These are phyloP conservation scores for Drosophila kanekoi DNA, from an alignment of 2,888 invertebrate species.

Conservation along the genomic window DNA sequence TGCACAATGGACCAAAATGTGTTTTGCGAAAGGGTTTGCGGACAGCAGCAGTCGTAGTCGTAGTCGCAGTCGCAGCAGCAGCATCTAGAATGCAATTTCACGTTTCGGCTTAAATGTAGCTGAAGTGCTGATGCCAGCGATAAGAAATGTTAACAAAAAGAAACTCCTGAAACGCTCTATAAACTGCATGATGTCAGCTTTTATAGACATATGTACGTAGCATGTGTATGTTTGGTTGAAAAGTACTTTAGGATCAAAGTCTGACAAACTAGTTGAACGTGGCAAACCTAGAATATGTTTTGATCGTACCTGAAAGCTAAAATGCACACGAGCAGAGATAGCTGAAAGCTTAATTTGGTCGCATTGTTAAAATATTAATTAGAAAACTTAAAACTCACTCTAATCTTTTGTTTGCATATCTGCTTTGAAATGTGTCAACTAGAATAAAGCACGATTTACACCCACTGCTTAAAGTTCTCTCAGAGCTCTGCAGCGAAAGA, in stretches of 20 bases:
- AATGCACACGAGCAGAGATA: too few species aligned
- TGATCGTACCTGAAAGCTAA: too few species aligned
- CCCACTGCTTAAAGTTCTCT: not conserved
- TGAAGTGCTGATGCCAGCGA: slow-evolving; percentile 55
- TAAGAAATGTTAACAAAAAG: slow-evolving; percentile 37
- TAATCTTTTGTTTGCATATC: too few species aligned
- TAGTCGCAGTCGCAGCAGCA: not conserved
- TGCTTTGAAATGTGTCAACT: too few species aligned
- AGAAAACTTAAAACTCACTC: too few species aligned
- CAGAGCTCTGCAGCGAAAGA: not conserved
- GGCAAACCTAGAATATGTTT: too few species aligned
- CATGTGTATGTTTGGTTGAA: not conserved
- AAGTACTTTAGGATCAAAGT: not conserved
- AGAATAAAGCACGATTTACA: not conserved
- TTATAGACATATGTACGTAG: slow-evolving; percentile 1
- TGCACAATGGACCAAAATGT: slow-evolving; percentile 53
- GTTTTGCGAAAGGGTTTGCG: slow-evolving; percentile 42
- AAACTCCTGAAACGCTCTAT: slow-evolving; percentile 28
- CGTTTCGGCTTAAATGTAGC: slow-evolving; percentile 50
- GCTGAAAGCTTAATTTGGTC: too few species aligned
- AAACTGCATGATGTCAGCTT: slow-evolving; percentile 28
- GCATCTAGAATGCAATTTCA: slow-evolving; percentile 49
- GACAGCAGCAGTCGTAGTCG: slow-evolving; percentile 4
- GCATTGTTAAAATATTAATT: too few species aligned
- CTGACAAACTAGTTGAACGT: too few species aligned